Percentiles rank a stretch among this genome's conserved stretches.
Evolutionary conservation across 2,888 invertebrate species (phyloP).

Genomic region (Orthosia gothica): DNA sequence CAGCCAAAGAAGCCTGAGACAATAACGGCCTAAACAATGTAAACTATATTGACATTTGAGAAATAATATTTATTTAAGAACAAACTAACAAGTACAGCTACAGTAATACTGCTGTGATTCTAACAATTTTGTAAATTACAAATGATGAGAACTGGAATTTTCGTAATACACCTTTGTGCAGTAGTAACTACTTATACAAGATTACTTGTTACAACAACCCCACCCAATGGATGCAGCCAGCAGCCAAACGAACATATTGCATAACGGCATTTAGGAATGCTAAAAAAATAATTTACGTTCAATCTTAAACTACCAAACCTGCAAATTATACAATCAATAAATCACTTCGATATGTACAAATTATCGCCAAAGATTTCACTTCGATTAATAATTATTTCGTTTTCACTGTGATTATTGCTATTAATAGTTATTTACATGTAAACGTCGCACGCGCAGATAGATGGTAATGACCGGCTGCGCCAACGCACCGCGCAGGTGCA

Average conservation of each 20-base stretch:
- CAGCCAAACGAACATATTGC: constrained; percentile 36
- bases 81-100: constrained; percentile 42
- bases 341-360: constrained; percentile 65
- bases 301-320: constrained; percentile 55
- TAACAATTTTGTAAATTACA: constrained; percentile 72
- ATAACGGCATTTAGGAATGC: constrained; percentile 40
- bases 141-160: constrained; percentile 70
- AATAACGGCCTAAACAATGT: constrained; percentile 67
- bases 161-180: constrained; percentile 66
- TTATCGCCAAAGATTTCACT: constrained; percentile 72
- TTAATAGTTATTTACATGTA: constrained; percentile 76
- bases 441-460: constrained; percentile 70
- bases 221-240: constrained; percentile 34
- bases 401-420: constrained; percentile 75
- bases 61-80: constrained; percentile 65
- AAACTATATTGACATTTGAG: constrained; percentile 84
- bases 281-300: constrained; percentile 54
- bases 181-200: constrained; percentile 45
- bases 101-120: constrained; percentile 57
- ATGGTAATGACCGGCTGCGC: constrained; percentile 71
- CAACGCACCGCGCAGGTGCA: constrained; percentile 67
- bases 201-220: constrained; percentile 44
- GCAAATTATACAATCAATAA: constrained; percentile 68
- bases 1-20: constrained; percentile 54
- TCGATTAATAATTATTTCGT: constrained; percentile 75